These are phyloP conservation scores for Brotula barbata DNA, from an alignment of 2,797 vertebrate species.

Conservation along the genomic window DNA sequence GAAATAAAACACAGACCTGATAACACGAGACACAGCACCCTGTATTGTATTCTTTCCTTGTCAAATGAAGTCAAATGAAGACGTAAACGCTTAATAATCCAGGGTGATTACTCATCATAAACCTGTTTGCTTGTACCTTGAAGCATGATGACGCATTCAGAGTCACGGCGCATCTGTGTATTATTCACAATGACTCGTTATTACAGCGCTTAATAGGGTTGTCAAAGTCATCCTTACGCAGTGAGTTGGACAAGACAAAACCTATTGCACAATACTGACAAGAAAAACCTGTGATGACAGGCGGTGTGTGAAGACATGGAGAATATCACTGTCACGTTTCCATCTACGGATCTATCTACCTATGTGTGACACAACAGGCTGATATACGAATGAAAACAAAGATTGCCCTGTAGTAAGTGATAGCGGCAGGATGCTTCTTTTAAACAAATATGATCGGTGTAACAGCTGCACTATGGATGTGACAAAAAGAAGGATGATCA, in stretches of 20 bases:
- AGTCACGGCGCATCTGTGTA: background rate
- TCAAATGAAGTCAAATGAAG: no score
- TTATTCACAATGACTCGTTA: constrained; percentile 7
- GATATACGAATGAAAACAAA: no score
- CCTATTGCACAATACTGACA: background rate
- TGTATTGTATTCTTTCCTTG: no score
- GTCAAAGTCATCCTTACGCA: constrained; percentile 5
- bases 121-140: background rate
- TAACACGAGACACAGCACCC: no score
- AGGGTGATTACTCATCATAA: background rate
- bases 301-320: background rate
- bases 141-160: background rate
- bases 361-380: no score
- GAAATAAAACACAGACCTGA: no score
- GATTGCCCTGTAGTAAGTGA: no score
- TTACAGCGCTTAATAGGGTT: background rate
- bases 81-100: background rate
- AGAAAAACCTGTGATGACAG: constrained; percentile 1
- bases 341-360: no score
- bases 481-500: background rate
- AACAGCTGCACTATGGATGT: constrained; percentile 2
- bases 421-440: no score
- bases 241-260: constrained; percentile 15
- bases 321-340: no score
- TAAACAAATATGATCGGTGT: constrained; percentile 8